Percentiles rank a stretch among this genome's conserved stretches.
phyloP scores from a whole-genome alignment of 2,113 vertebrate species.

The Rhinolophus sinicus region DNA sequence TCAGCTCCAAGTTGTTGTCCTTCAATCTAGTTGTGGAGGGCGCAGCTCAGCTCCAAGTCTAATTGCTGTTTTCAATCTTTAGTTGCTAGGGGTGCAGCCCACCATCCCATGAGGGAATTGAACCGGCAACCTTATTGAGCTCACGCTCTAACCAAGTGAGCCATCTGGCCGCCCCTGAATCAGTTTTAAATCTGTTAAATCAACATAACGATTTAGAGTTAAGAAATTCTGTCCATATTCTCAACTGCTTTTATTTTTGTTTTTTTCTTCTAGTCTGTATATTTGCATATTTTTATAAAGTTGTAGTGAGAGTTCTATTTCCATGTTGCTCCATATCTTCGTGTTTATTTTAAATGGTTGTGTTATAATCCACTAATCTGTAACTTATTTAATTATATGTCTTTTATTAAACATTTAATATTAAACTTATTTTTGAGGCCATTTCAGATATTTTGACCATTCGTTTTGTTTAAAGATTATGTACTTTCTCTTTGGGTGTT shows the following conservation, averaged over 20 bases:
- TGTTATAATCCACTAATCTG: background rate
- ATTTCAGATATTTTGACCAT: background rate
- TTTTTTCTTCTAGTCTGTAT: background rate
- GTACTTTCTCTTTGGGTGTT: background rate
- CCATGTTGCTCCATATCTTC: background rate
- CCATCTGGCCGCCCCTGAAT: background rate
- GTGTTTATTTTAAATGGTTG: background rate
- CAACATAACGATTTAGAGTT: background rate
- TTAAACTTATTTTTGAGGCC: background rate
- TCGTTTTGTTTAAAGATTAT: constrained; percentile 18
- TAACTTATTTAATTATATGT: background rate
- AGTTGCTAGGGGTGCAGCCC: too few species aligned
- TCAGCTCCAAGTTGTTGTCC: too few species aligned
- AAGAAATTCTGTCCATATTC: background rate
- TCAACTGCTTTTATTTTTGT: constrained; percentile 18
- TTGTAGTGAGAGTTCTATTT: background rate
- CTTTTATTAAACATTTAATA: background rate
- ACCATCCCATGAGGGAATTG: too few species aligned
- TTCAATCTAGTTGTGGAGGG: too few species aligned
- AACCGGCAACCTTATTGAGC: too few species aligned
- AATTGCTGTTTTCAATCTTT: too few species aligned
- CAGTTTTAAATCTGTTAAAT: constrained; percentile 33
- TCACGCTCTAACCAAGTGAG: too few species aligned
- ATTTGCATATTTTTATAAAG: constrained; percentile 6
- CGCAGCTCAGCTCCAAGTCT: too few species aligned